A percentile compares a stretch with the other conserved stretches of the same genome.
Conservation (phyloP, 64 coral and sea anemone species). For the Acropora yongei region DNA sequence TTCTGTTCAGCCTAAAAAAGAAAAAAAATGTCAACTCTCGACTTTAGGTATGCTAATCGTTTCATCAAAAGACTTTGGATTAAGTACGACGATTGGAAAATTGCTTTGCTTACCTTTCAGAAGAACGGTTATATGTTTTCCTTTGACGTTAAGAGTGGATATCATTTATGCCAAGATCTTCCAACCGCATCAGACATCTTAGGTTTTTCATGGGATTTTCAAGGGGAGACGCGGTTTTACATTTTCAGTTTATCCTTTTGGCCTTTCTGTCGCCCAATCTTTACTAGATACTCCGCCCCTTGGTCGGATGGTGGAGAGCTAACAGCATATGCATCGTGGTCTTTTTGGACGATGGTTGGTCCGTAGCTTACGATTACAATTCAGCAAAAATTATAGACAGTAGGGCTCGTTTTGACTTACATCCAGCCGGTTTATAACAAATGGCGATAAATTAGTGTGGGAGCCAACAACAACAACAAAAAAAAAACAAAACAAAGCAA, state of each 20-base stretch:
- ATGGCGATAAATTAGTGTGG: constrained; percentile 48
- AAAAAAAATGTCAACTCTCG: constrained; percentile 26
- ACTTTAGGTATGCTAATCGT: neutral
- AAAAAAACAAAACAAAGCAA: no score
- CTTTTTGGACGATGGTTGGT: neutral
- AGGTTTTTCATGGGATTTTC: constrained; percentile 38
- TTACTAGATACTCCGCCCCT: constrained; percentile 34
- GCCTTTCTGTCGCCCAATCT: constrained; percentile 22
- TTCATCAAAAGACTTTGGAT: constrained; percentile 5
- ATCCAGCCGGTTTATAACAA: constrained; percentile 36
- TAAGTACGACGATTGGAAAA: constrained; percentile 14
- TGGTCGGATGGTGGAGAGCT: constrained; percentile 36
- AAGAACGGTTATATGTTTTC: neutral
- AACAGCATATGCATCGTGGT: neutral
- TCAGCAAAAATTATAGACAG: neutral
- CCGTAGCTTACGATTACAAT: neutral
- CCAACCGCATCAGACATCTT: constrained; percentile 3
- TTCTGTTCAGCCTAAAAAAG: neutral
- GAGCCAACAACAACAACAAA: constrained; percentile 12
- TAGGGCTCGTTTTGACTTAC: neutral
- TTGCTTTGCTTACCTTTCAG: constrained; percentile 1
- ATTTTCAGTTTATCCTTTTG: constrained; percentile 41
- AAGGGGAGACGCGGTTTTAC: neutral
- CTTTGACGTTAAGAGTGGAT: constrained; percentile 16
- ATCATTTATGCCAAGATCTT: constrained; percentile 27